Evolutionary conservation across 2,797 vertebrate species (phyloP).

Genomic region (Gymnoscopelus microlampas): DNA sequence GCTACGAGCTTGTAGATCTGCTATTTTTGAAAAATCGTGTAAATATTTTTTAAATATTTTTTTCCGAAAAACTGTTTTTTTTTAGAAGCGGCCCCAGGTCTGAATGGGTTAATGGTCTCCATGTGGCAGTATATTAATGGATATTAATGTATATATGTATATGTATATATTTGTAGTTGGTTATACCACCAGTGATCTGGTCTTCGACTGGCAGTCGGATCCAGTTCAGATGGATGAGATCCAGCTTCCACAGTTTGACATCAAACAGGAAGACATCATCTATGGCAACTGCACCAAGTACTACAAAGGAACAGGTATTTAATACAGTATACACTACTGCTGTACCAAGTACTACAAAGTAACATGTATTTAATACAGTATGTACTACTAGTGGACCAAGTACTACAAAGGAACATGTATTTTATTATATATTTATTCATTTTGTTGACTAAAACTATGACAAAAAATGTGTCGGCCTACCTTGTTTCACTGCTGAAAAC

Average conservation of each 20-base stretch:
- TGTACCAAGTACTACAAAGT: background rate
- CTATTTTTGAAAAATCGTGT: too few relatives aligned
- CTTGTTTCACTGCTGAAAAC: too few relatives aligned
- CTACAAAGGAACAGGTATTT: slow-evolving; percentile 93
- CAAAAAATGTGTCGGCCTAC: too few relatives aligned
- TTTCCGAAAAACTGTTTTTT: too few relatives aligned
- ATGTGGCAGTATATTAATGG: background rate
- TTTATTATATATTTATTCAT: too few relatives aligned
- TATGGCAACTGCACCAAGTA: slow-evolving; percentile 98
- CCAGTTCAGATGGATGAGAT: slow-evolving; percentile 97
- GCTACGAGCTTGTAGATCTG: too few relatives aligned
- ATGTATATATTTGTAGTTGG: slow-evolving; percentile 81
- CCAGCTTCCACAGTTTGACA: slow-evolving; percentile 94
- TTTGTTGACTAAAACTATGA: too few relatives aligned
- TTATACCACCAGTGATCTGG: slow-evolving; percentile 94
- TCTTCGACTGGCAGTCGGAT: slow-evolving; percentile 97
- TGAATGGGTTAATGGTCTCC: too few relatives aligned
- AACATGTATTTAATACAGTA: slow-evolving; percentile 81
- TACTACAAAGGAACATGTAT: slow-evolving; percentile 80
- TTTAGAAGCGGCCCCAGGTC: too few relatives aligned
- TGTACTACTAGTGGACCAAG: background rate
- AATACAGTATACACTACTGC: background rate
- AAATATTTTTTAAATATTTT: too few relatives aligned
- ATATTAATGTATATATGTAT: background rate
- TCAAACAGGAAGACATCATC: slow-evolving; percentile 94